These are phyloP conservation scores for Pectinophora gossypiella DNA, from an alignment of 1,140 invertebrate species.

Conservation along the genomic window DNA sequence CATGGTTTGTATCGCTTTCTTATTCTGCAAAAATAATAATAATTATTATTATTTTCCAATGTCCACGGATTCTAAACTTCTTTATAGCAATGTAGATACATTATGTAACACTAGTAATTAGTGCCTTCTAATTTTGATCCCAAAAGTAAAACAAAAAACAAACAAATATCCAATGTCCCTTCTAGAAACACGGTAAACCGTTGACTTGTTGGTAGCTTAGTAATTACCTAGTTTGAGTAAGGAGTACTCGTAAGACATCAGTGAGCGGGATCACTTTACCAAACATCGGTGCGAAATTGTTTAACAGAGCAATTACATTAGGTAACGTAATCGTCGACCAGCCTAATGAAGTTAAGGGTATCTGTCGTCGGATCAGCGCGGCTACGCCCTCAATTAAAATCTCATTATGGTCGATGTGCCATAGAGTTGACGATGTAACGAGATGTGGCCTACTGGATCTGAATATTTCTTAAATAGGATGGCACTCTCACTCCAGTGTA, in stretches of 20 bases:
- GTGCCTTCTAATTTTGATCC: no score
- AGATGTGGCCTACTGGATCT: not conserved
- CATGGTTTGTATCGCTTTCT: no score
- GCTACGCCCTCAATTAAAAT: constrained; percentile 69
- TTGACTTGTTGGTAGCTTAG: not conserved
- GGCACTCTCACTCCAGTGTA: not conserved
- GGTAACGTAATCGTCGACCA: constrained; percentile 31
- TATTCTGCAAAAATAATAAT: no score
- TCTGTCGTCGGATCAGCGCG: constrained; percentile 1
- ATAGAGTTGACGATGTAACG: not conserved
- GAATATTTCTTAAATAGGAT: not conserved
- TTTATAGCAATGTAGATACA: no score
- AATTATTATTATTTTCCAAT: no score
- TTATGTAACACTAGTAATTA: no score
- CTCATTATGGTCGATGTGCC: constrained; percentile 51
- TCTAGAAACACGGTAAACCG: not conserved
- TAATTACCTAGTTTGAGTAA: constrained; percentile 4
- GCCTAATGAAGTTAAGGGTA: constrained; percentile 61
- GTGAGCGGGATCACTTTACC: not conserved
- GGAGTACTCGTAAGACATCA: not conserved
- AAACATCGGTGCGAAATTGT: constrained; percentile 31
- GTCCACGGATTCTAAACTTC: no score
- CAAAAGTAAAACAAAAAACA: no score
- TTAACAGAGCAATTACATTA: constrained; percentile 63
- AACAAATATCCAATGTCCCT: no score